Percentiles rank a stretch among this genome's conserved stretches.
Conservation (phyloP, 2,113 vertebrate species). For the Thalassarche chlororhynchos region DNA sequence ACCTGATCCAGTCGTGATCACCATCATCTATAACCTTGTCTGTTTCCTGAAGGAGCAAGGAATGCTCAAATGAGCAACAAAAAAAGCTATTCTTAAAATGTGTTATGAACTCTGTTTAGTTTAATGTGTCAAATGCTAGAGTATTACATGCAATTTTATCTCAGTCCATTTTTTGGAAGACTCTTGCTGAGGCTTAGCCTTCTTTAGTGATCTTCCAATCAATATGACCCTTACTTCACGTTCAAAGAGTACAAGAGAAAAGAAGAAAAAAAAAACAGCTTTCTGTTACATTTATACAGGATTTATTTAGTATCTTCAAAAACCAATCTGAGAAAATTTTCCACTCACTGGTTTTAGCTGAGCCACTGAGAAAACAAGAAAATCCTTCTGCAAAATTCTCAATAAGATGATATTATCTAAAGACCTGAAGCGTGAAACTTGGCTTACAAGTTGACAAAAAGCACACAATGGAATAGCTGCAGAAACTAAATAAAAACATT, state of each 20-base stretch:
- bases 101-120: slow-evolving; percentile 65
- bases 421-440: slow-evolving; percentile 87
- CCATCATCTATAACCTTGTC: slow-evolving; percentile 55
- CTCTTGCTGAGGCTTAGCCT: slow-evolving; percentile 75
- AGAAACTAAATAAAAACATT: slow-evolving; percentile 73
- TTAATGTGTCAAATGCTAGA: slow-evolving; percentile 63
- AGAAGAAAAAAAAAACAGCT: slow-evolving; percentile 52
- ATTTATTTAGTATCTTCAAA: slow-evolving; percentile 88
- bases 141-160: slow-evolving; percentile 65
- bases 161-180: slow-evolving; percentile 64
- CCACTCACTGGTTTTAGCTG: slow-evolving; percentile 88
- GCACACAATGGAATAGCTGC: slow-evolving; percentile 51
- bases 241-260: slow-evolving; percentile 67
- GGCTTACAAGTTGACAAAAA: slow-evolving; percentile 76
- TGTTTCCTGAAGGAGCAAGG: slow-evolving; percentile 69
- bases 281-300: slow-evolving; percentile 81
- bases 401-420: slow-evolving; percentile 89
- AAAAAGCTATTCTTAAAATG: slow-evolving; percentile 60
- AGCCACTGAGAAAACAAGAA: slow-evolving; percentile 85
- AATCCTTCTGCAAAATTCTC: slow-evolving; percentile 86
- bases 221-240: slow-evolving; percentile 67
- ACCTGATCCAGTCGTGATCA: slow-evolving; percentile 58
- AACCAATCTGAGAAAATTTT: slow-evolving; percentile 94
- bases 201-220: slow-evolving; percentile 81
- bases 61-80: slow-evolving; percentile 62